Evolutionary conservation across 2,888 invertebrate genomes (phyloP), one percentile per base, ranked within the genome.

Genomic region (Perithous albicinctus): DNA sequence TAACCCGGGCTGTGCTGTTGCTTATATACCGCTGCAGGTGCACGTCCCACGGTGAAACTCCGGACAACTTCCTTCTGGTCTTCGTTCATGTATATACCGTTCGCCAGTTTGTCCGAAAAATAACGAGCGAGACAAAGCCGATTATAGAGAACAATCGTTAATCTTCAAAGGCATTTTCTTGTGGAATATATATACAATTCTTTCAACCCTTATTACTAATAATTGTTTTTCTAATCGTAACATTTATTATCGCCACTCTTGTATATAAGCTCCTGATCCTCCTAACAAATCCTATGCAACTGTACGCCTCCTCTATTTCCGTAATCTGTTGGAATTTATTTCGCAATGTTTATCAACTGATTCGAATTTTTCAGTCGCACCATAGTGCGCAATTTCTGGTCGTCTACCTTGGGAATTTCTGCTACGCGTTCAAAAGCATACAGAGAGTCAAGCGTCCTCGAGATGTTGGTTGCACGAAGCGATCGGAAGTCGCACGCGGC

Each of bases 401-500:
- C 51, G 51, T 51, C 51, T 51, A 51, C 51, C 23, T 51, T 51
- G 51, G 54, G 4, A 10, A 61, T 61, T 61, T 61, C 54, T 35
- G 35, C 26, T 3, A 15, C 15, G 23, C 38, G 32, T 63, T 63
- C 20, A 43, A 56, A 63, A 78, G 63, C 10, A 26, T 32, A 10
- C 51, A 59, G 12, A 18, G n/a, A 51, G 32, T 29, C 54, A 32
- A 38, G 73, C 56, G 70, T 64, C 72, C 67, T 83, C 69, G 70
- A 77, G 69, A 77, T 59, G 77, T 72, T 79, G 70, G 63, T 29
- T 56, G 61, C 67, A 72, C 76, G 41, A 64, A 70, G 69, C 84
- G 82, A 89, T 91, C 90, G 90, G 90, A 89, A 90, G 90, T 89
- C 69, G 73, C 56, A n/a, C n/a, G 35, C 43, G 61, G 51, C 64